Percentiles rank a stretch among this genome's conserved stretches.
Conservation (phyloP, 2,888 invertebrate species). For the Drosophila algonquin region DNA sequence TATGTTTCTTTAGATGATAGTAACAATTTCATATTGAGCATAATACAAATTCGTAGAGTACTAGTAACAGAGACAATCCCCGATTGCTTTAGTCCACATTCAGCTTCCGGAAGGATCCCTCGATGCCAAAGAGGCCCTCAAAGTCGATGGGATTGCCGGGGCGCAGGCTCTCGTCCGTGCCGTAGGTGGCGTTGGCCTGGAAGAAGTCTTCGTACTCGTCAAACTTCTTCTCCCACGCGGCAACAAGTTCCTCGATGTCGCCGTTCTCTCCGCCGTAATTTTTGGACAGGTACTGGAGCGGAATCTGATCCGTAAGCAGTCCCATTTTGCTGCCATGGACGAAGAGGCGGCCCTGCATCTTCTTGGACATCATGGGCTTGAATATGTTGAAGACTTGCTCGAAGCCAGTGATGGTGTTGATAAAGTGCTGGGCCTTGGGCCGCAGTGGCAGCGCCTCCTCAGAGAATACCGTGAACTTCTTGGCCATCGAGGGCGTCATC, state of each 20-base stretch:
- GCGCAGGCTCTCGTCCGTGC: conserved; percentile 74
- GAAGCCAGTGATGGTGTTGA: conserved; percentile 86
- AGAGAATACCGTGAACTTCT: conserved; percentile 85
- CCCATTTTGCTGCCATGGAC: conserved; percentile 86
- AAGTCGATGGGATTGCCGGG: conserved; percentile 72
- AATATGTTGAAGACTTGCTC: conserved; percentile 86
- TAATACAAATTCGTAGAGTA: background rate
- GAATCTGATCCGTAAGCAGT: conserved; percentile 86
- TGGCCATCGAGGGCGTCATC: conserved; percentile 86
- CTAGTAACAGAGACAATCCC: background rate
- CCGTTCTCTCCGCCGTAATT: conserved; percentile 88
- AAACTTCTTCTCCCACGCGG: conserved; percentile 71
- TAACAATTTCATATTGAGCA: conserved; percentile 4
- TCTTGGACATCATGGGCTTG: conserved; percentile 86
- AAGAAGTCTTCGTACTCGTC: conserved; percentile 69
- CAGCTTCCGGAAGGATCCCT: conserved; percentile 81
- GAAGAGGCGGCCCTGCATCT: conserved; percentile 86
- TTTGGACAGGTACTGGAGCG: conserved; percentile 86
- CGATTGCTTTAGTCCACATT: conserved; percentile 71
- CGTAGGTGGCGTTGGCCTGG: conserved; percentile 68
- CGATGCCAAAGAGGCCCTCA: conserved; percentile 75
- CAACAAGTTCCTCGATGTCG: conserved; percentile 80
- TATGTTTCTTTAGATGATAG: conserved; percentile 86
- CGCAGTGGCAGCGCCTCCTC: conserved; percentile 87
- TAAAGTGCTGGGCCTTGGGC: conserved; percentile 86